A percentile compares a stretch with the other conserved stretches of the same genome.
These are phyloP conservation scores for Nomada ferruginata DNA, from an alignment of 2,888 invertebrate genomes.

Conservation along the genomic window DNA sequence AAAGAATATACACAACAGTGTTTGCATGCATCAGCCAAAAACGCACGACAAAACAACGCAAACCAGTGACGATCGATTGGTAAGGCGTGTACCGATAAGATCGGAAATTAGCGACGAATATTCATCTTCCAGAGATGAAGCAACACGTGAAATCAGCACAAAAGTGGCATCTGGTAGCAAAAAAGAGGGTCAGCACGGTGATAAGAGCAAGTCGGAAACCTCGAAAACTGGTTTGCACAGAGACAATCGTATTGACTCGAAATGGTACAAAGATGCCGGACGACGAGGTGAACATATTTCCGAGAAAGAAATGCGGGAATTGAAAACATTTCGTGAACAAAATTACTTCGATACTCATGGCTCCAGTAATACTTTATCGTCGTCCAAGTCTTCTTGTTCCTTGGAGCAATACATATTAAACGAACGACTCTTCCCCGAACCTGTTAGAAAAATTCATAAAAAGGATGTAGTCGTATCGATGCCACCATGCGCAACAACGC, in stretches of 20 bases:
- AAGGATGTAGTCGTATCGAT: conserved; percentile 75
- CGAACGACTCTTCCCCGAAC: conserved; percentile 86
- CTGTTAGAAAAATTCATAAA: conserved; percentile 78
- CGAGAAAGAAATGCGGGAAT: conserved; percentile 59
- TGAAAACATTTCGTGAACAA: conserved; percentile 85
- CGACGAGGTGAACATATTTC: conserved; percentile 1
- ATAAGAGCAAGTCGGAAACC: background rate
- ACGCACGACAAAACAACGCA: conserved; percentile 1
- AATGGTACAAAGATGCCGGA: conserved; percentile 9
- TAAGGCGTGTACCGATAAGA: background rate
- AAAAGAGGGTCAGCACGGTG: conserved; percentile 31
- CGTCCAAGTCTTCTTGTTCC: conserved; percentile 81
- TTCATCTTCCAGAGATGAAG: conserved; percentile 3
- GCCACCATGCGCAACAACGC: conserved; percentile 72
- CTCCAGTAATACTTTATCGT: conserved; percentile 74
- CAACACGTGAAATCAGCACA: conserved; percentile 28
- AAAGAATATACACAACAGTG: background rate
- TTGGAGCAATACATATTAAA: conserved; percentile 86
- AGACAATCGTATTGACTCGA: background rate
- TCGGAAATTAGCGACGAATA: conserved; percentile 23
- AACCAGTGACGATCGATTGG: background rate
- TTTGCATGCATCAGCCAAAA: background rate
- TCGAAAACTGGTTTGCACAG: background rate
- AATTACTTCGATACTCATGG: conserved; percentile 88
- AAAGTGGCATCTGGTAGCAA: conserved; percentile 32